Percentiles rank a stretch among this genome's conserved stretches.
These are phyloP conservation scores for Speoplatyrhinus poulsoni DNA, from an alignment of 2,113 vertebrate genomes.

Conservation along the genomic window DNA sequence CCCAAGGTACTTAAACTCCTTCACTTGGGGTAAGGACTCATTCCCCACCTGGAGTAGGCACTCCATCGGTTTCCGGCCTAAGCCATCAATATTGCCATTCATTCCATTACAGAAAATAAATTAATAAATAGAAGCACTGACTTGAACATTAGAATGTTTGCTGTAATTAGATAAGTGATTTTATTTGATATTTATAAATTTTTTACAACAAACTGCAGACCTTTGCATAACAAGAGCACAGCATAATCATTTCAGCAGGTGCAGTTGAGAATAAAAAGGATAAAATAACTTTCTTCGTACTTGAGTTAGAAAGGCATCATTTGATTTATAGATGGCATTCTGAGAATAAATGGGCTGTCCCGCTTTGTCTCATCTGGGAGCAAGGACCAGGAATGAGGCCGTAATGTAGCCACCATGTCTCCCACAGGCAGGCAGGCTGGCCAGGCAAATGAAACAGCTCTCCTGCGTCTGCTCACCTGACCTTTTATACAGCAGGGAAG, in stretches of 20 bases:
- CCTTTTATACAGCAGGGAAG: conserved; percentile 42
- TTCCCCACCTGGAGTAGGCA: no score
- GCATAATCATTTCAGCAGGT: no score
- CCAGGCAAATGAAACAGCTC: conserved; percentile 52
- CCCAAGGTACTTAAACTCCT: no score
- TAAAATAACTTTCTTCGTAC: neutral
- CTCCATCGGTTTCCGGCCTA: no score
- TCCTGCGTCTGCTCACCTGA: conserved; percentile 49
- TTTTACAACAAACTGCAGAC: conserved; percentile 18
- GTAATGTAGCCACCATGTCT: conserved; percentile 32
- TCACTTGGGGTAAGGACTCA: no score
- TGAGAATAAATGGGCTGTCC: conserved; percentile 11
- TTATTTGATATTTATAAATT: conserved; percentile 21
- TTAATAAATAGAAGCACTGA: conserved; percentile 22
- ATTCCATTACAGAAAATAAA: no score
- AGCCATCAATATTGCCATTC: neutral
- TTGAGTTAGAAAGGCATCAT: neutral
- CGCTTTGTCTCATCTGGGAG: neutral
- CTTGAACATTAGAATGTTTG: conserved; percentile 8
- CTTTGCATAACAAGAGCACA: no score
- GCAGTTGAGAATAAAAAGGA: no score
- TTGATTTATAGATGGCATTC: conserved; percentile 22
- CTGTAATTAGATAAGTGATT: conserved; percentile 64
- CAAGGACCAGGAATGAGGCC: conserved; percentile 22
- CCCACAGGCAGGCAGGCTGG: conserved; percentile 25